phyloP scores from a whole-genome alignment of 2,797 vertebrate species.

The Eidolon dupreanum region DNA sequence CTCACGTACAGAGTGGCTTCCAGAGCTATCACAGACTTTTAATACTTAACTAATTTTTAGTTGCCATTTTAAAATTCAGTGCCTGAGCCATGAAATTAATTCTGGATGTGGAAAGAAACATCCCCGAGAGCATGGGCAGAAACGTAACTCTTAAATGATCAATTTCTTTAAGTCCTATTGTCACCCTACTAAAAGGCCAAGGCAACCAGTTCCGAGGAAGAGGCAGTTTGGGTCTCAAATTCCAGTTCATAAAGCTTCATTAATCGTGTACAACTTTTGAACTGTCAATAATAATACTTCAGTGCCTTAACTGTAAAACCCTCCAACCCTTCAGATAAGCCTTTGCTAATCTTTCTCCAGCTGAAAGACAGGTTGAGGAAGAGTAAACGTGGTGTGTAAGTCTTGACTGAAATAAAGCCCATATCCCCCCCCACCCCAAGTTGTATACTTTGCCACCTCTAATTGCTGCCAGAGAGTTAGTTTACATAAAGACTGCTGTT shows the following conservation, averaged over 20 bases:
- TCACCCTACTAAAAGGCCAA: conserved; percentile 50
- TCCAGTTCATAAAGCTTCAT: conserved; percentile 63
- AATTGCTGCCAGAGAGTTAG: conserved; percentile 75
- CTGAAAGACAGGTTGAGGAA: conserved; percentile 75
- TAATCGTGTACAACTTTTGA: conserved; percentile 64
- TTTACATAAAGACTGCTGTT: conserved; percentile 84
- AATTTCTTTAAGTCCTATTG: conserved; percentile 49
- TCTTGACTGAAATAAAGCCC: conserved; percentile 75
- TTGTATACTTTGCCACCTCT: conserved; percentile 76
- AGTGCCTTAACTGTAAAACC: conserved; percentile 61
- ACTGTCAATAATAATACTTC: conserved; percentile 73
- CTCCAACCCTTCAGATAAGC: conserved; percentile 78
- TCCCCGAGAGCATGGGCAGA: conserved; percentile 42
- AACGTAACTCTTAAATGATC: conserved; percentile 63
- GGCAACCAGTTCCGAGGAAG: background rate
- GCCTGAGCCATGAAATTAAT: conserved; percentile 63
- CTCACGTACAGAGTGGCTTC: background rate
- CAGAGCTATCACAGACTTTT: conserved; percentile 33
- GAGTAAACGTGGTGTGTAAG: conserved; percentile 73
- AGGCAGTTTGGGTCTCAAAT: conserved; percentile 35
- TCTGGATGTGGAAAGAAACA: conserved; percentile 18
- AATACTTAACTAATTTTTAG: conserved; percentile 64
- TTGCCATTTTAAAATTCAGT: conserved; percentile 53
- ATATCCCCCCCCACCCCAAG: conserved; percentile 48
- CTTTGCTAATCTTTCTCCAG: conserved; percentile 80